phyloP scores from a whole-genome alignment of 2,797 vertebrate species.

The Antennarius maculatus region DNA sequence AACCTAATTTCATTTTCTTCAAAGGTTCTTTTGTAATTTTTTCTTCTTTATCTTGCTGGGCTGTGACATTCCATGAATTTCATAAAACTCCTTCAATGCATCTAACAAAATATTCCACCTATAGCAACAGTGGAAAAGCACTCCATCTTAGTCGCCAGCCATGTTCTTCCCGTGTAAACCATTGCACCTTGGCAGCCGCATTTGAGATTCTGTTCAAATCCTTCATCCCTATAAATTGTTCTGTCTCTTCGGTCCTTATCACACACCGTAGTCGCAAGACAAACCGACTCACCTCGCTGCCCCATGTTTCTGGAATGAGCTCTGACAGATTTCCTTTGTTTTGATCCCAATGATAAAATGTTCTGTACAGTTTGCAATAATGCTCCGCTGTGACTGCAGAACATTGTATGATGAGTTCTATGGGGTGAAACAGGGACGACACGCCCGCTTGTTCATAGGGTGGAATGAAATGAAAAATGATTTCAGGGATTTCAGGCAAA shows the following conservation, averaged over 20 bases:
- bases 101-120: slow-evolving; percentile 25
- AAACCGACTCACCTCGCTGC: slow-evolving; percentile 54
- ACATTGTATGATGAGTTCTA: slow-evolving; percentile 12
- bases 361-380: slow-evolving; percentile 23
- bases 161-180: slow-evolving; percentile 27
- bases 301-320: slow-evolving; percentile 72
- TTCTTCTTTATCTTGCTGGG: slow-evolving; percentile 18
- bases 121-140: slow-evolving; percentile 32
- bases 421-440: slow-evolving; percentile 5
- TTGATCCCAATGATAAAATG: slow-evolving; percentile 24
- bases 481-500: slow-evolving; percentile 4
- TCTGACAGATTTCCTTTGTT: slow-evolving; percentile 37
- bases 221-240: slow-evolving; percentile 43
- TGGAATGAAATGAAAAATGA: background rate
- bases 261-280: slow-evolving; percentile 46
- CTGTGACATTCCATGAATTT: slow-evolving; percentile 38
- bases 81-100: slow-evolving; percentile 38
- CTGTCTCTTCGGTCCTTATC: slow-evolving; percentile 51
- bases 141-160: slow-evolving; percentile 28
- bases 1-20: slow-evolving; percentile 23
- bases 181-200: slow-evolving; percentile 11
- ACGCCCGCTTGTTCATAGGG: background rate
- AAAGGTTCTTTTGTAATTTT: slow-evolving; percentile 12
- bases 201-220: slow-evolving; percentile 41
- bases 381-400: slow-evolving; percentile 32